Base-by-base conservation (phyloP, 2,113 vertebrate genomes). In the Esox niger region DNA sequence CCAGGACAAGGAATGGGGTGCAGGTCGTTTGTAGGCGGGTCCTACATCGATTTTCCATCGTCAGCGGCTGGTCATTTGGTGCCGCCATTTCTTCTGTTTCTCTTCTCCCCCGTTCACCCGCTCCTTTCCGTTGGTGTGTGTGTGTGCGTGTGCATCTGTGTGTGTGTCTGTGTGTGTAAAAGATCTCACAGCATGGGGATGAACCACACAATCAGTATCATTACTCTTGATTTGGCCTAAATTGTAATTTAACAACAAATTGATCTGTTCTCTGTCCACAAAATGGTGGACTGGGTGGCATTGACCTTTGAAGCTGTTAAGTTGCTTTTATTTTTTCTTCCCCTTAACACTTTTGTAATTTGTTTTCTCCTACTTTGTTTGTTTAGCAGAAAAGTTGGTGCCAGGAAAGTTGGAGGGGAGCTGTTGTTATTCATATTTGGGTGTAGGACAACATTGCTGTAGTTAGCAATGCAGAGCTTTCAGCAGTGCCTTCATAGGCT, bases 221-320 rank as follows among this genome's bases (percentile, higher is more conserved):
- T 89, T 82, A 88, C 73, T 88, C 79, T 83, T 84, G 79, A 85
- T 89, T 89, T 81, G 66, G 38, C 72, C 61, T 63, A 83, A 88
- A 82, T 88, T 84, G 83, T 84, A 82, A 87, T 88, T 87, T 85
- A 88, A 86, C 82, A 88, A 83, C 80, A 85, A 73, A 88, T 87
- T 70, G 67, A 88, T 88, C 60, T 60, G 61, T 55, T 58, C 67
- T 69, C 15, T n/a, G n/a, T n/a, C n/a, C n/a, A n/a, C 47, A 1
- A 20, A 52, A 52, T 52, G 2, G 15, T 43, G 15, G 8, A 43
- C 11, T 43, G 11, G 11, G 11, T 69, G 61, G 73, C 58, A 46
- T 68, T 85, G 79, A 84, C 85, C 85, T 85, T 89, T 85, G 69
- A 65, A 71, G 68, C 61, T 21, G n/a, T 7, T 49, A 49, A 73